Evolutionary conservation across 2,888 invertebrate genomes (phyloP).

Genomic region (Eupithecia insigniata): DNA sequence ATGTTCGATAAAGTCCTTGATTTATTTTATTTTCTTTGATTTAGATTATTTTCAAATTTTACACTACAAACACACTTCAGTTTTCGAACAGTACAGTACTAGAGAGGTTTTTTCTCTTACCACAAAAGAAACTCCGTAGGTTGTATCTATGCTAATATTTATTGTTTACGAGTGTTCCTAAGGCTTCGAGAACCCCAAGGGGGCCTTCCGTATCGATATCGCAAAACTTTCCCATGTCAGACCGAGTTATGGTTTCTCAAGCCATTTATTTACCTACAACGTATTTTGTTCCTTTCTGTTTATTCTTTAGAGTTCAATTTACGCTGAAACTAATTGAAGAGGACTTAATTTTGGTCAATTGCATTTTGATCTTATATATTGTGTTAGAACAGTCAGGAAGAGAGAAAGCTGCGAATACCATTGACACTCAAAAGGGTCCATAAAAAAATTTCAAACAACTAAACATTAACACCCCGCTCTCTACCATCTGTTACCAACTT

Average conservation of each 20-base stretch:
- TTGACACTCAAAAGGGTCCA: too few species aligned
- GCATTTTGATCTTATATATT: background rate
- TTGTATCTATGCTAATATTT: slow-evolving; percentile 1
- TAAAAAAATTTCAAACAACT: too few species aligned
- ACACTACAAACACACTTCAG: too few species aligned
- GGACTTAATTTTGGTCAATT: background rate
- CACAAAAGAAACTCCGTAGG: background rate
- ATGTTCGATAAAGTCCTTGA: too few species aligned
- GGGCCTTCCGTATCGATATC: slow-evolving; percentile 7
- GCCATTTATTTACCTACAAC: background rate
- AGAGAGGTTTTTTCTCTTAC: background rate
- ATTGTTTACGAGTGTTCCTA: background rate
- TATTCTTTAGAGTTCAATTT: background rate
- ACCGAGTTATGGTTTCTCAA: slow-evolving; percentile 11
- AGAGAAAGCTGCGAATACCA: too few species aligned
- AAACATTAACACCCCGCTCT: too few species aligned
- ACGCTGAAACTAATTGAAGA: background rate
- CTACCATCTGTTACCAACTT: too few species aligned
- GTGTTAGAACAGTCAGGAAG: background rate
- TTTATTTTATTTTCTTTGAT: too few species aligned
- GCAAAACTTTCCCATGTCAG: slow-evolving; percentile 5
- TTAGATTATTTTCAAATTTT: too few species aligned
- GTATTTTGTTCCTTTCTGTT: background rate
- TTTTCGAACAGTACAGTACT: background rate
- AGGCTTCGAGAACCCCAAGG: background rate